Conservation (phyloP, 1,140 invertebrate species). For the Drosophila cardini region DNA sequence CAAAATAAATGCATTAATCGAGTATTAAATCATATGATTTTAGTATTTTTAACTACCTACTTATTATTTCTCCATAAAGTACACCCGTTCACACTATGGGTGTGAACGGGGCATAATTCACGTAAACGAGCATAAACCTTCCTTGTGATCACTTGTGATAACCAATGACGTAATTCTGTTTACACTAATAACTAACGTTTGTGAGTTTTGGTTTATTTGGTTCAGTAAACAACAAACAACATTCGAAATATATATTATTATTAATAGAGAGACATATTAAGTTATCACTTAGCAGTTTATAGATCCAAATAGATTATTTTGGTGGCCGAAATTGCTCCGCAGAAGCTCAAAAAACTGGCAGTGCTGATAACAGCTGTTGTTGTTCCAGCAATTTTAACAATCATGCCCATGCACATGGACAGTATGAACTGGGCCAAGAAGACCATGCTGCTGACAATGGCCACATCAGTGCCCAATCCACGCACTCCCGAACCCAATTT, state of each 20-base stretch:
- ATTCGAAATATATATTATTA: not conserved
- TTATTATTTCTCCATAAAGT: no score
- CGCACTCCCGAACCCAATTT: slow-evolving; percentile 87
- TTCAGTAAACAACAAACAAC: not conserved
- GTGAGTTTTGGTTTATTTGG: not conserved
- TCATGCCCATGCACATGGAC: slow-evolving; percentile 93
- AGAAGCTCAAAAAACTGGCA: slow-evolving; percentile 92
- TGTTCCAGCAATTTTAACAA: slow-evolving; percentile 92
- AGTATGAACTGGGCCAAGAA: slow-evolving; percentile 97
- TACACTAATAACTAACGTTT: not conserved
- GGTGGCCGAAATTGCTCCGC: slow-evolving; percentile 92
- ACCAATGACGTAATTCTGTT: no score
- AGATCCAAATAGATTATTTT: slow-evolving; percentile 95
- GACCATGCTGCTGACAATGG: slow-evolving; percentile 97
- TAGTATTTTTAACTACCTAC: no score
- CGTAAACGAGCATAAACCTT: no score
- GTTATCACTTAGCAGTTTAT: slow-evolving; percentile 84
- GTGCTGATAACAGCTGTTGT: slow-evolving; percentile 94
- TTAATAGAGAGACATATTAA: not conserved
- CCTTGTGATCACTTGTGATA: no score
- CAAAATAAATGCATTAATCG: no score
- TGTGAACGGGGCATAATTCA: no score
- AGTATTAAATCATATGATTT: no score
- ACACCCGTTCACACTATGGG: no score
- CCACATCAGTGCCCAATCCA: slow-evolving; percentile 96